Evolutionary conservation across 2,888 invertebrate genomes (phyloP).

Genomic region (Malacosoma neustria): DNA sequence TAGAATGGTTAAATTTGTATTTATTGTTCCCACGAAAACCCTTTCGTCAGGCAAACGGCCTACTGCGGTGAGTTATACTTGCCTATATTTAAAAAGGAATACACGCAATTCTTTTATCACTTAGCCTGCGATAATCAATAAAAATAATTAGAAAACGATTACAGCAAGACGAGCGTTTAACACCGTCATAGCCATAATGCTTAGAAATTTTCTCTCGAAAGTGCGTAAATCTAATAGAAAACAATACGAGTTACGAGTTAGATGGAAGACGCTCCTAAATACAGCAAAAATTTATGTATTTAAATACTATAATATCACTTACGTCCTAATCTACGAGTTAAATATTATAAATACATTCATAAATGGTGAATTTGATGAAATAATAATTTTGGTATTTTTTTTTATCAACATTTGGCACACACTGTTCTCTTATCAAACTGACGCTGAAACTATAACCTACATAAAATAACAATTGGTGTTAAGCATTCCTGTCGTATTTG

Average conservation of each 20-base stretch:
- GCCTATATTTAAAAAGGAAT: too few relatives aligned
- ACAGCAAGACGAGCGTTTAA: conserved; percentile 19
- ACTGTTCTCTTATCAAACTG: conserved; percentile 7
- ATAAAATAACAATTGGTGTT: background rate
- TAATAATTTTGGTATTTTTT: conserved; percentile 33
- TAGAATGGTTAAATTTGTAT: too few relatives aligned
- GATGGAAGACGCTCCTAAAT: conserved; percentile 74
- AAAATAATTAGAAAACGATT: too few relatives aligned
- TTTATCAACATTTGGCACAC: conserved; percentile 62
- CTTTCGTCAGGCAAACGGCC: too few relatives aligned
- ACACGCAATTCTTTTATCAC: too few relatives aligned
- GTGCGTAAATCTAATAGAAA: conserved; percentile 50
- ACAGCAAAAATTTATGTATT: conserved; percentile 67
- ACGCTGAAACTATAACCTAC: background rate
- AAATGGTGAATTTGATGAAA: conserved; percentile 47
- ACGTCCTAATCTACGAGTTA: conserved; percentile 55
- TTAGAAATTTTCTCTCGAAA: conserved; percentile 14
- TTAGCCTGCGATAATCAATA: too few relatives aligned
- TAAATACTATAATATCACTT: conserved; percentile 59
- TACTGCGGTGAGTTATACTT: too few relatives aligned
- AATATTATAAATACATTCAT: conserved; percentile 53
- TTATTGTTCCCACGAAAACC: too few relatives aligned
- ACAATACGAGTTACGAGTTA: conserved; percentile 58
- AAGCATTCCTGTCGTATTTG: conserved; percentile 11
- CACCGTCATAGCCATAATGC: conserved; percentile 17